Conservation (phyloP, 2,797 vertebrate genomes). For the Basileuterus tristriatus region DNA sequence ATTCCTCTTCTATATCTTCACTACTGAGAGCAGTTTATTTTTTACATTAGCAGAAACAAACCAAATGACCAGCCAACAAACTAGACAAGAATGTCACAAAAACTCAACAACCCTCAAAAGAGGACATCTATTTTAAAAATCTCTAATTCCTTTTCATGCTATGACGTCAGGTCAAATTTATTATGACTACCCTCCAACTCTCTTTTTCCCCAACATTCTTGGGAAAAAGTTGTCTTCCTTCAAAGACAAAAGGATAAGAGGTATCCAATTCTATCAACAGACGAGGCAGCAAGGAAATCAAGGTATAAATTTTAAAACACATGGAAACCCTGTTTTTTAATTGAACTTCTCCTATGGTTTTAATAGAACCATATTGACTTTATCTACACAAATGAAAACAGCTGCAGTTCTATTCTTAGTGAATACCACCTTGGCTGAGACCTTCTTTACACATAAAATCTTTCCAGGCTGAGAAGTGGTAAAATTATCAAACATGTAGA, state of each 20-base stretch:
- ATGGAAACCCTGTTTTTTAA: background rate
- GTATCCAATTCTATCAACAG: background rate
- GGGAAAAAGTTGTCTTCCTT: background rate
- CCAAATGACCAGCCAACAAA: background rate
- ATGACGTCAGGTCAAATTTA: background rate
- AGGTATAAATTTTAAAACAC: background rate
- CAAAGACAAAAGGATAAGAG: background rate
- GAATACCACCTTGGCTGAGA: background rate
- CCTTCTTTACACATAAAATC: background rate
- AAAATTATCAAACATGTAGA: background rate
- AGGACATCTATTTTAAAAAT: background rate
- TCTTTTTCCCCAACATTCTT: background rate
- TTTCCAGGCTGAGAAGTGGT: background rate
- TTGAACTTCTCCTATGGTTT: background rate
- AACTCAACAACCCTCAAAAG: background rate
- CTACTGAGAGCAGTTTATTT: background rate
- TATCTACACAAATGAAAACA: background rate
- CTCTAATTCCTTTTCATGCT: background rate
- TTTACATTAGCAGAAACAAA: background rate
- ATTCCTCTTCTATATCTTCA: background rate
- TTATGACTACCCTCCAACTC: background rate
- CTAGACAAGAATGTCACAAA: background rate
- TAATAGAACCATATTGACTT: background rate
- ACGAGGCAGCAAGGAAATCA: background rate
- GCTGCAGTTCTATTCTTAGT: background rate